Evolutionary conservation across 1,140 invertebrate species (phyloP).

Genomic region (Brachystomella parvula): DNA sequence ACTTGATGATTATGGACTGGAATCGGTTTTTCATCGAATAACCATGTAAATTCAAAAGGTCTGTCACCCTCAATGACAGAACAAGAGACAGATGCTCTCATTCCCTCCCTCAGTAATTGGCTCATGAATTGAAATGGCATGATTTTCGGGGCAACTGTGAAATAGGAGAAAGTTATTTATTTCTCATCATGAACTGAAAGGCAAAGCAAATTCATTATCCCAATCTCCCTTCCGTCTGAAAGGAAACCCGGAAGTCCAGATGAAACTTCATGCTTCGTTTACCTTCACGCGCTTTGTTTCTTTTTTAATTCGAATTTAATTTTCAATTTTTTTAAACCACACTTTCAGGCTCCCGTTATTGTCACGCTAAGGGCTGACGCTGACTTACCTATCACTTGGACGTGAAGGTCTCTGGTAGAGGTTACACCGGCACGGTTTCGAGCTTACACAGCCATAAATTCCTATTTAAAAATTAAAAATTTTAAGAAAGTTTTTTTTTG

Average conservation of each 20-base stretch:
- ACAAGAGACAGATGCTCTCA: constrained; percentile 84
- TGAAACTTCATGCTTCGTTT: too few species aligned
- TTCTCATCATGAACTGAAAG: constrained; percentile 7
- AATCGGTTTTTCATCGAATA: constrained; percentile 42
- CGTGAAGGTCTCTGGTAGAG: constrained; percentile 36
- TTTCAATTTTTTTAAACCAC: too few species aligned
- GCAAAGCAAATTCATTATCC: constrained; percentile 42
- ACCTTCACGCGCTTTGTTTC: too few species aligned
- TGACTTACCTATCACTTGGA: constrained; percentile 36
- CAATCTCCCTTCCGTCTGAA: constrained; percentile 46
- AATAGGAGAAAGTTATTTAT: constrained; percentile 9
- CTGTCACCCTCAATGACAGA: constrained; percentile 89
- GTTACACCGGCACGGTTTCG: constrained; percentile 64
- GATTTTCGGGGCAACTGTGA: constrained; percentile 76
- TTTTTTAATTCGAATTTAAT: too few species aligned
- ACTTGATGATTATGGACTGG: constrained; percentile 39
- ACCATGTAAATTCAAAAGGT: constrained; percentile 70
- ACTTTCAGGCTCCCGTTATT: too few species aligned
- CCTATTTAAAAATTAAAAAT: constrained; percentile 39
- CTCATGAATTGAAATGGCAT: constrained; percentile 74
- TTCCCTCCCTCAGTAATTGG: constrained; percentile 73
- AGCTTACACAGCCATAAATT: constrained; percentile 80
- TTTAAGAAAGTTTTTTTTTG: too few species aligned
- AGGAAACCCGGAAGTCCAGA: too few species aligned
- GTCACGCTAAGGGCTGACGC: too few species aligned